phyloP scores from a whole-genome alignment of 2,888 invertebrate genomes.

The Digitonthophagus gazella region DNA sequence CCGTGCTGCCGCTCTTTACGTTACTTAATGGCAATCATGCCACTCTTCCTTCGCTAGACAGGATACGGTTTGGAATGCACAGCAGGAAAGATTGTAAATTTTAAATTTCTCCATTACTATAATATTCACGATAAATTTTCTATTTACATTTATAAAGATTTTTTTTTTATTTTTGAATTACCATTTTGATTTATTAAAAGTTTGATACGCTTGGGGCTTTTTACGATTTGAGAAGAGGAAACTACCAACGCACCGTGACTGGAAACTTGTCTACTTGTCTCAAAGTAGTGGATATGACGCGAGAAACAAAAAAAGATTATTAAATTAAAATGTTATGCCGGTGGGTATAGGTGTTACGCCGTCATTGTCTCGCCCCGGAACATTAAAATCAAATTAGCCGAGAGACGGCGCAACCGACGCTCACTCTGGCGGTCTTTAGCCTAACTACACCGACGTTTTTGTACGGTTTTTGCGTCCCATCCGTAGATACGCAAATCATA shows the following conservation, averaged over 20 bases:
- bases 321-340: slow-evolving; percentile 52
- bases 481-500: not conserved
- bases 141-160: no score
- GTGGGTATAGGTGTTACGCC: slow-evolving; percentile 53
- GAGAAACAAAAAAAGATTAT: slow-evolving; percentile 42
- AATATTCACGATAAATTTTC: no score
- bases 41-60: not conserved
- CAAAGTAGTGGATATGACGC: not conserved
- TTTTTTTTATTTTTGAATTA: no score
- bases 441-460: not conserved
- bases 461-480: not conserved
- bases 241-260: no score
- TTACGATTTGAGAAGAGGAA: no score
- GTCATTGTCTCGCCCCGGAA: slow-evolving; percentile 46
- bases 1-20: not conserved
- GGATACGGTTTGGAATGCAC: not conserved
- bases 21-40: not conserved
- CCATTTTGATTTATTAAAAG: no score
- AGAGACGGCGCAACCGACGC: not conserved
- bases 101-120: no score
- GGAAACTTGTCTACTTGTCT: no score
- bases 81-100: no score
- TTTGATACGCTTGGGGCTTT: no score
- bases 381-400: slow-evolving; percentile 52
- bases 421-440: not conserved